These are phyloP conservation scores for Acheta domesticus DNA, from an alignment of 2,888 invertebrate species.

Conservation along the genomic window DNA sequence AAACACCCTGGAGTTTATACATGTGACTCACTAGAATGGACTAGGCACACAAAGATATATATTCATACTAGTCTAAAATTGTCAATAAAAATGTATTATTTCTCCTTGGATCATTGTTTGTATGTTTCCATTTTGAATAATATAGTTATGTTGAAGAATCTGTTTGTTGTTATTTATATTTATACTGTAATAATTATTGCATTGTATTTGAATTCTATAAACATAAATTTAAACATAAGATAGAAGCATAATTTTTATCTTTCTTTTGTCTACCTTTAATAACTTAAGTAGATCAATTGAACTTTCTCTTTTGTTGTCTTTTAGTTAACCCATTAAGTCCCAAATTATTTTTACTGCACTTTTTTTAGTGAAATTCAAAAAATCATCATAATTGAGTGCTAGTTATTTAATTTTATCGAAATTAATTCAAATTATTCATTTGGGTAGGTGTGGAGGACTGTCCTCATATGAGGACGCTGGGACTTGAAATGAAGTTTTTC, in stretches of 20 bases:
- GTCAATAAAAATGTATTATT: neutral
- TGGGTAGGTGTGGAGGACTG: no score
- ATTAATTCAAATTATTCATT: no score
- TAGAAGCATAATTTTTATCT: neutral
- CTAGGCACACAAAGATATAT: slow-evolving; percentile 4
- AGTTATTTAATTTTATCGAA: no score
- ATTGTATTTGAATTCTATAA: neutral
- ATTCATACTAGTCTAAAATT: slow-evolving; percentile 7
- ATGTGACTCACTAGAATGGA: neutral
- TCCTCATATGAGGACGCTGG: no score
- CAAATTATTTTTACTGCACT: no score
- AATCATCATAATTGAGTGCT: no score
- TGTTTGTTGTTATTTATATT: neutral
- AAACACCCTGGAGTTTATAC: neutral
- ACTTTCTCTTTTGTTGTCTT: no score
- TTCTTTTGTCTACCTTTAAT: neutral
- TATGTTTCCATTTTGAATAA: slow-evolving; percentile 11
- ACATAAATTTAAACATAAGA: no score
- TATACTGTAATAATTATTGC: neutral
- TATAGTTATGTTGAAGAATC: slow-evolving; percentile 18
- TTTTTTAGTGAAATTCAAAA: no score
- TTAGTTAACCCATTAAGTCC: no score
- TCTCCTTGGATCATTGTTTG: neutral
- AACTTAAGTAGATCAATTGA: no score
- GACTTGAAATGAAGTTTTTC: no score